These are phyloP conservation scores for Leptinotarsa defecta DNA, from an alignment of 1,140 invertebrate genomes.

Conservation along the genomic window DNA sequence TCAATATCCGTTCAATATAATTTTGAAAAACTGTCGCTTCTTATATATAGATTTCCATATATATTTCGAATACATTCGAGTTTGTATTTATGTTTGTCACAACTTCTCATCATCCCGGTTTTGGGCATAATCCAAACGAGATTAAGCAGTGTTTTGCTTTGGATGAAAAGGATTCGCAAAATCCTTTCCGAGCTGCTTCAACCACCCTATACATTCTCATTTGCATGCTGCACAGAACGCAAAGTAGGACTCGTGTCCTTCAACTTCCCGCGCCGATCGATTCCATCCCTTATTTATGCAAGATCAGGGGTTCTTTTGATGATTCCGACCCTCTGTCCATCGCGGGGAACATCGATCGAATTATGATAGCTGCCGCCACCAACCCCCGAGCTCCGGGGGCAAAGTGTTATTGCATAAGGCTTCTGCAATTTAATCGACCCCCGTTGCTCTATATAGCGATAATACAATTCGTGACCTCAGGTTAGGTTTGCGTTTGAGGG, in stretches of 20 bases:
- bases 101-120: no score
- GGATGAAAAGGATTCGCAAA: no score
- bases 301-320: background rate
- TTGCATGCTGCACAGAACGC: background rate
- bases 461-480: background rate
- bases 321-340: slow-evolving; percentile 5
- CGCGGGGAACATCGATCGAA: background rate
- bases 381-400: background rate
- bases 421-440: background rate
- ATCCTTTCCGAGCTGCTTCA: no score
- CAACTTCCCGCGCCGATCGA: background rate
- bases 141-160: no score
- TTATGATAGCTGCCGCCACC: background rate
- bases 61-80: no score
- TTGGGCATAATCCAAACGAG: no score
- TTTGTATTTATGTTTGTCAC: no score
- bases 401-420: background rate
- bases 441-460: background rate
- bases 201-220: background rate
- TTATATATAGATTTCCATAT: no score
- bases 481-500: background rate
- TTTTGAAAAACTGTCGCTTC: no score
- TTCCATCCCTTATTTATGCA: background rate
- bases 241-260: background rate
- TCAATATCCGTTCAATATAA: no score